Evolutionary conservation across 2,113 vertebrate genomes (phyloP), one percentile per base, ranked within the genome.

Genomic region (Nanorana parkeri): DNA sequence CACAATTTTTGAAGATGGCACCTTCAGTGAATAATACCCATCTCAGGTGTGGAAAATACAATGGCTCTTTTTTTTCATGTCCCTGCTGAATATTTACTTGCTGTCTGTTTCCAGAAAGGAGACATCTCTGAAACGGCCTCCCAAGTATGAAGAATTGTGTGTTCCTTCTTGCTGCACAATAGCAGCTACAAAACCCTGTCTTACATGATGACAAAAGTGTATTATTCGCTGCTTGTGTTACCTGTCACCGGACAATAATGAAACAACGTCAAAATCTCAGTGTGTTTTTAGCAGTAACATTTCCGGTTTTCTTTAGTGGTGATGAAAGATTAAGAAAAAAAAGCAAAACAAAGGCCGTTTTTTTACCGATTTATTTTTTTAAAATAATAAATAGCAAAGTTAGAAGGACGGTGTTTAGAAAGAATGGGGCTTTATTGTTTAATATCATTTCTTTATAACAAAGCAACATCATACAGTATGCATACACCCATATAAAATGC

Each of bases 161-260:
- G 28, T 66, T 54, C 61, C 54, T 6, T 17, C 13, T 66, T n/a
- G 60, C 54, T 19, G 24, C 66, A 65, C 32, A 60, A 51, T 54
- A 29, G 72, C 51, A 85, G 72, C 51, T 24, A 84, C 72, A 76
- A 75, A 81, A 73, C 61, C 65, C 72, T 76, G 71, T 56, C 36
- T 60, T 66, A 71, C 76, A 19, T 32, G 55, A 66, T 76, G 64
- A 76, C 72, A 75, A 83, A 83, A 83, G 80, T 75, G 63, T 68
- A 76, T 83, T 83, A 60, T 83, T n/a, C 47, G 51, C 80, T 23
- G 24, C 61, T 65, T 65, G 61, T 83, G 71, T 67, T 76, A 83
- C 76, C 80, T 83, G 71, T 65, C 71, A 68, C 63, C 58, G 64
- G 28, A 32, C 65, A 28, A 76, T 67, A 83, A 58, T 76, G 63